These are phyloP conservation scores for Tragelaphus buxtoni DNA, from an alignment of 2,113 vertebrate species.

Conservation along the genomic window DNA sequence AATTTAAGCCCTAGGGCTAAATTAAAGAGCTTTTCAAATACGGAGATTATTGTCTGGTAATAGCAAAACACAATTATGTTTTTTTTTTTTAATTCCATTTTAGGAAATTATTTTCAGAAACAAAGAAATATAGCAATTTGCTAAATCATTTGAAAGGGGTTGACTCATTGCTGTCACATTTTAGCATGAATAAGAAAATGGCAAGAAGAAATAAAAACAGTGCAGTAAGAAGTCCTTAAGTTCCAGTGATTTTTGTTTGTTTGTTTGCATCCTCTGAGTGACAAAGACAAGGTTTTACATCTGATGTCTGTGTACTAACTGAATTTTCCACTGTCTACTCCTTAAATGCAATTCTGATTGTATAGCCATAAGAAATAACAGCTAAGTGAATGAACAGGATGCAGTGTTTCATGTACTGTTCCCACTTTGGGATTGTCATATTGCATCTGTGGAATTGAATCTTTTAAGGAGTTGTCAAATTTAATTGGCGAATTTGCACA, in stretches of 20 bases:
- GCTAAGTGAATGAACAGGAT: conserved; percentile 42
- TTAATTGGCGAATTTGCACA: conserved; percentile 76
- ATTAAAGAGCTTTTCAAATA: conserved; percentile 30
- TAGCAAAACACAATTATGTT: background rate
- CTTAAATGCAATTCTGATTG: background rate
- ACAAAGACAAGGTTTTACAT: conserved; percentile 13
- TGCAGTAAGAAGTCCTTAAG: background rate
- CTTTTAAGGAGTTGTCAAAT: conserved; percentile 74
- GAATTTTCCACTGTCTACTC: conserved; percentile 4
- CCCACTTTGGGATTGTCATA: conserved; percentile 56
- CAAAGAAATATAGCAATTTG: background rate
- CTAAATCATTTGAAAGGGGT: background rate
- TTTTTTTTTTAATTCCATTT: background rate
- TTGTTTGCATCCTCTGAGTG: background rate
- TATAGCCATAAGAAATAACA: conserved; percentile 26
- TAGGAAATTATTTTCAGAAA: conserved; percentile 30
- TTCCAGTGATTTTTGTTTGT: background rate
- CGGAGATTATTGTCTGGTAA: conserved; percentile 7
- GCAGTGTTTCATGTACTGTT: background rate
- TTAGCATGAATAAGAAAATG: background rate
- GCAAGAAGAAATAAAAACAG: background rate
- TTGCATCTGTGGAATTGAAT: conserved; percentile 61
- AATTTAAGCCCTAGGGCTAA: conserved; percentile 46
- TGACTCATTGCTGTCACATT: background rate
- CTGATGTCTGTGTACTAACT: background rate